These are phyloP conservation scores for Apodemia hepburni DNA, from an alignment of 2,888 invertebrate genomes.

Conservation along the genomic window DNA sequence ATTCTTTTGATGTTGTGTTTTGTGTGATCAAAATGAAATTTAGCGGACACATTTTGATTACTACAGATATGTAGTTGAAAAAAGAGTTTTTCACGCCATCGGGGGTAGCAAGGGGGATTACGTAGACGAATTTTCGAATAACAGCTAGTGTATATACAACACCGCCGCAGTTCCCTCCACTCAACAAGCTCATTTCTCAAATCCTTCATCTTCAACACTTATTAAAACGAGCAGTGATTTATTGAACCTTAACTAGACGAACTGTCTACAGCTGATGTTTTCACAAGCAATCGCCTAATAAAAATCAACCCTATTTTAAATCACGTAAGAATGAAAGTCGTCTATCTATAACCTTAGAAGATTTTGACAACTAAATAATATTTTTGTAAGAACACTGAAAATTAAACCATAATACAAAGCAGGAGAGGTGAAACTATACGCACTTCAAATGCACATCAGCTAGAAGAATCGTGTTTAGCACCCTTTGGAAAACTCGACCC, in stretches of 20 bases:
- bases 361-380: constrained; percentile 11
- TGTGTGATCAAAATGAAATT: too few species aligned
- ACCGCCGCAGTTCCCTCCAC: constrained; percentile 34
- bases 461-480: constrained; percentile 39
- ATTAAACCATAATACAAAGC: constrained; percentile 18
- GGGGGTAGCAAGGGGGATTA: neutral
- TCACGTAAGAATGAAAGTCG: constrained; percentile 20
- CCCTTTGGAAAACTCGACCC: constrained; percentile 46
- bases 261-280: constrained; percentile 33
- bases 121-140: neutral
- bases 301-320: constrained; percentile 22
- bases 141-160: neutral
- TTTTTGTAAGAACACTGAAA: neutral
- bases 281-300: constrained; percentile 17
- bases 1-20: too few species aligned
- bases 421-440: constrained; percentile 22
- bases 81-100: too few species aligned
- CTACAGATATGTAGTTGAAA: too few species aligned
- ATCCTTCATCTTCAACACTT: constrained; percentile 43
- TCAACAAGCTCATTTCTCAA: constrained; percentile 50
- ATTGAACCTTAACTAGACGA: constrained; percentile 44
- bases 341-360: neutral
- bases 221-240: constrained; percentile 65
- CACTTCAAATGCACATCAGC: constrained; percentile 23
- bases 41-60: too few species aligned